phyloP scores from a whole-genome alignment of 2,888 invertebrate genomes.

The Drosophila gaucha region DNA sequence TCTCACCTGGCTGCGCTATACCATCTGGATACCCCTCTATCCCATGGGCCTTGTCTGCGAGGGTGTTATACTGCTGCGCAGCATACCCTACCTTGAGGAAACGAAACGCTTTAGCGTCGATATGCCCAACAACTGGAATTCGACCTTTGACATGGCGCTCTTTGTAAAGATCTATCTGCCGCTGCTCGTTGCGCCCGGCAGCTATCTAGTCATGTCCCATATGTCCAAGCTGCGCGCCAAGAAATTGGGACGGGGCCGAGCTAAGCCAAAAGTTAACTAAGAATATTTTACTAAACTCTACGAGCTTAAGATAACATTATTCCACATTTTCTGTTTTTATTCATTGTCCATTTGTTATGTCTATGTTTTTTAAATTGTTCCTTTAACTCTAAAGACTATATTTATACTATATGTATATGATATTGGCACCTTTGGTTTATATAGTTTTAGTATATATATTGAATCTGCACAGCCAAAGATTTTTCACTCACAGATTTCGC shows the following conservation, averaged over 20 bases:
- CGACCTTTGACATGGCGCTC: constrained; percentile 93
- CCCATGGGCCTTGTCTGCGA: constrained; percentile 96
- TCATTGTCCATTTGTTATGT: neutral
- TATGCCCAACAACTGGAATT: constrained; percentile 94
- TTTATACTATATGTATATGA: constrained; percentile 1
- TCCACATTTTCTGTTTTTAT: neutral
- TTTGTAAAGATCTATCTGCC: constrained; percentile 92
- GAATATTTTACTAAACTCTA: neutral
- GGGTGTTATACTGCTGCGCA: constrained; percentile 91
- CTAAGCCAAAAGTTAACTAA: constrained; percentile 50
- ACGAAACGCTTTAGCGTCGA: constrained; percentile 90
- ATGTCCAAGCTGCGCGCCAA: constrained; percentile 91
- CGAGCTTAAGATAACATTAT: neutral
- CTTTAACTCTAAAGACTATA: neutral
- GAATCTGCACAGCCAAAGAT: constrained; percentile 15
- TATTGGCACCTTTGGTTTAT: neutral
- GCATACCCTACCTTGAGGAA: constrained; percentile 95
- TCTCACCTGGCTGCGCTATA: constrained; percentile 96
- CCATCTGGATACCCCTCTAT: constrained; percentile 96
- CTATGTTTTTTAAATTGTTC: neutral
- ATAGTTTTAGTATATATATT: neutral
- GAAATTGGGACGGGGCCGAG: constrained; percentile 87
- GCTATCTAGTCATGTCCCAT: constrained; percentile 92
- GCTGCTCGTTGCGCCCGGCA: constrained; percentile 90
- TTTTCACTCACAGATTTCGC: neutral